Percentiles rank a stretch among this genome's conserved stretches.
phyloP scores from a whole-genome alignment of 2,888 invertebrate species.

The Cephus rjabovi region DNA sequence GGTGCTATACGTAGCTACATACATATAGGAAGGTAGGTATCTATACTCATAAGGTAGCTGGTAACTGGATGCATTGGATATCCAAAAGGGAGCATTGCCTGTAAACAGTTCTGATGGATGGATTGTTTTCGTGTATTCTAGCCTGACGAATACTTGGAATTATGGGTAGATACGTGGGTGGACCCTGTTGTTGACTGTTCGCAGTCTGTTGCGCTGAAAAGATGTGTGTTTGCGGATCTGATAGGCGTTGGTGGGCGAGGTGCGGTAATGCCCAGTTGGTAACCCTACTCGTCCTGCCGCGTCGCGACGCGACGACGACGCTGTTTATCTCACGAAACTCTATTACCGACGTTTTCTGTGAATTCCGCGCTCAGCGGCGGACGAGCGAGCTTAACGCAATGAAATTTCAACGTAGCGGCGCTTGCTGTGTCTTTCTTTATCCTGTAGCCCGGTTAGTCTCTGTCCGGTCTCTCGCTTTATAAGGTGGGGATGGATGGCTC shows the following conservation, averaged over 20 bases:
- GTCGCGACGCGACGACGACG: conserved; percentile 20
- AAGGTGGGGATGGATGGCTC: not conserved
- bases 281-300: conserved; percentile 27
- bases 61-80: not conserved
- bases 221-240: not conserved
- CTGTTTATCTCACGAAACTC: conserved; percentile 60
- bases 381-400: conserved; percentile 54
- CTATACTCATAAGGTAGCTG: not conserved
- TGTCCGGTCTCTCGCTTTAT: conserved; percentile 4
- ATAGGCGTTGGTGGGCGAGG: not conserved
- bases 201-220: conserved; percentile 7
- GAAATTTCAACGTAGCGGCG: conserved; percentile 58
- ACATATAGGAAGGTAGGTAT: not conserved
- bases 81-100: not conserved
- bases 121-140: conserved; percentile 51
- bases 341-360: conserved; percentile 59
- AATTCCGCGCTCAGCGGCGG: conserved; percentile 38
- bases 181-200: conserved; percentile 31
- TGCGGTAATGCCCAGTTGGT: conserved; percentile 32
- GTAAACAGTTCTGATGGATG: conserved; percentile 42
- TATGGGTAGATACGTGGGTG: not conserved
- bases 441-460: not conserved
- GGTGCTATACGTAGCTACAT: not conserved
- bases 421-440: conserved; percentile 29
- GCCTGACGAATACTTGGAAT: conserved; percentile 25